Percentiles rank a stretch among this genome's conserved stretches.
These are phyloP conservation scores for Rhyzopertha dominica DNA, from an alignment of 1,140 invertebrate genomes.

Conservation along the genomic window DNA sequence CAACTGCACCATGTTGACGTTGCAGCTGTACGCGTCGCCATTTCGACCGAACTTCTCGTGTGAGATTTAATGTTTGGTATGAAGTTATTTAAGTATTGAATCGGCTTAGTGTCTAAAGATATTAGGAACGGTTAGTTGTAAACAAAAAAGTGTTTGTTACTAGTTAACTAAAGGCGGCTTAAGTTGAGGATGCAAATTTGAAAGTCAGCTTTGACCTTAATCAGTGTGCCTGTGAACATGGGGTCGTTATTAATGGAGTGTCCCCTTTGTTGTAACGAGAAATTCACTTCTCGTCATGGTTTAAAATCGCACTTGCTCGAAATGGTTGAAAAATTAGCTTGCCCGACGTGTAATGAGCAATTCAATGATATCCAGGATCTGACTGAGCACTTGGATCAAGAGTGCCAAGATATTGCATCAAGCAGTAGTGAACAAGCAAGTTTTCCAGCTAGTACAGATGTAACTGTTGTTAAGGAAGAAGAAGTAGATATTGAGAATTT, in stretches of 20 bases:
- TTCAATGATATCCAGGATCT: conserved; percentile 61
- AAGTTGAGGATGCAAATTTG: no score
- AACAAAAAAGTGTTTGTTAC: conserved; percentile 6
- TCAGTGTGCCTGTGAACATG: conserved; percentile 16
- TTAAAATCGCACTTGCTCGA: conserved; percentile 57
- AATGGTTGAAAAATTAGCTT: conserved; percentile 55
- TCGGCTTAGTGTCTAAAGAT: conserved; percentile 9
- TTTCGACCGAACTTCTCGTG: conserved; percentile 32
- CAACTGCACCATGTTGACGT: no score
- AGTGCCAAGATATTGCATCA: conserved; percentile 53
- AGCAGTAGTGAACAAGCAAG: conserved; percentile 3
- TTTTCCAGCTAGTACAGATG: not conserved
- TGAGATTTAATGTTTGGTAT: conserved; percentile 21
- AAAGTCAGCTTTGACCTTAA: no score
- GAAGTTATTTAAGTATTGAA: conserved; percentile 30
- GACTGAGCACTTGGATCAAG: conserved; percentile 59
- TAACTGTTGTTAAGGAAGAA: no score
- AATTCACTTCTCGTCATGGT: conserved; percentile 52
- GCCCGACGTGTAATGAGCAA: conserved; percentile 56
- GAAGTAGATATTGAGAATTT: no score
- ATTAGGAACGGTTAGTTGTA: not conserved
- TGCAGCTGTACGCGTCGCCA: no score
- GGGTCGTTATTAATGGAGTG: conserved; percentile 46
- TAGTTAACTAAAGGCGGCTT: not conserved
- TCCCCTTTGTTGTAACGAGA: conserved; percentile 59